Conservation (phyloP, 92 coral and sea anemone species). For the Phenganax subtilis region DNA sequence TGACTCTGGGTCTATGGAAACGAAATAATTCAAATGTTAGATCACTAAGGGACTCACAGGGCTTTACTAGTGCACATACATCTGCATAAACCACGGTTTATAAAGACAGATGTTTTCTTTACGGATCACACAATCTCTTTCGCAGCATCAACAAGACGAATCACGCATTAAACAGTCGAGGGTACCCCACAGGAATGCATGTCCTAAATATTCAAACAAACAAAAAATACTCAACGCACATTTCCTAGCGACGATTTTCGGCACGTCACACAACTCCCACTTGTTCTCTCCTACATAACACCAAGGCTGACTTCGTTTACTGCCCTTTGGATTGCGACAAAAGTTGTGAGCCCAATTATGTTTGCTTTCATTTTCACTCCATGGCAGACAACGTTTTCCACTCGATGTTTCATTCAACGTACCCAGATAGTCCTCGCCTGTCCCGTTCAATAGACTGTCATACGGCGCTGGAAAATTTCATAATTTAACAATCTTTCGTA, state of each 20-base stretch:
- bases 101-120: too few species aligned
- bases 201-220: too few species aligned
- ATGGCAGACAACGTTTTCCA: conserved; percentile 63
- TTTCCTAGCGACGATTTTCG: conserved; percentile 49
- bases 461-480: conserved; percentile 15
- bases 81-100: too few species aligned
- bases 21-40: neutral
- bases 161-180: neutral
- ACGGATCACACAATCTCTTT: too few species aligned
- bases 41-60: neutral
- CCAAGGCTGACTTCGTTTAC: conserved; percentile 58
- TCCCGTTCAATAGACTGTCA: conserved; percentile 56
- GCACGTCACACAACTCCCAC: conserved; percentile 60
- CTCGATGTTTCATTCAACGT: conserved; percentile 51
- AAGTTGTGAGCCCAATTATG: conserved; percentile 57
- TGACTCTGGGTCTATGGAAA: conserved; percentile 3
- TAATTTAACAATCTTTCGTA: too few species aligned
- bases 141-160: neutral
- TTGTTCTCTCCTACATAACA: conserved; percentile 53
- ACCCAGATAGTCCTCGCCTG: conserved; percentile 65
- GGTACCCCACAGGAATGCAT: too few species aligned
- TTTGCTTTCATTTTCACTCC: conserved; percentile 49
- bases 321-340: conserved; percentile 76
- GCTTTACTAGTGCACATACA: too few species aligned
- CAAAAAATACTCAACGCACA: conserved; percentile 24